Base-by-base conservation (phyloP, 1,140 invertebrate genomes). In the Formica exsecta region DNA sequence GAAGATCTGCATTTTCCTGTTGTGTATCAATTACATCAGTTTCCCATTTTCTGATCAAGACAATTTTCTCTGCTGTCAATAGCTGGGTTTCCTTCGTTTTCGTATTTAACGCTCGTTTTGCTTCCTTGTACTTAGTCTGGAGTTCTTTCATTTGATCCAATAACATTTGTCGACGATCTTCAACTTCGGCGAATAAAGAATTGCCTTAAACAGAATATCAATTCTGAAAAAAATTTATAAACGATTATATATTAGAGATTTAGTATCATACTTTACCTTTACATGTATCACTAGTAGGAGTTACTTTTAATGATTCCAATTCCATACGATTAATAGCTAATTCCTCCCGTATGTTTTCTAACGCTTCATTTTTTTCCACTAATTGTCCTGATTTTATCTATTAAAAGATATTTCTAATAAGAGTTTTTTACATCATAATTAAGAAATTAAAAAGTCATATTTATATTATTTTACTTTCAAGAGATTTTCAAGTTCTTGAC, bases 161-260 rank as follows among this genome's bases (percentile, higher is more conserved):
- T 87, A 95, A 92, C 36, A 92, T 92, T 62, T 95, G 93, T 11
- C 95, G 93, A 79, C 95, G 95, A 88, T 96, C 95, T 84, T 96
- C 95, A 0, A 96, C 94, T 86, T 96, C 96, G 8, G 95, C 96
- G 68, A 96, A 96, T 32, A 96, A 74, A 0, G 96, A 96, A 89
- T 96, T 96, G 0, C 96, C 96, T 93, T 19, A 8, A 80, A 71
- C 1, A 44, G 9, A 16, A 3, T 25, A 64, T n/a, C 29, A 59
- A 57, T 59, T 9, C n/a, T 6, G 0, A 32, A 16, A 64, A 84
- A 84, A 75, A 61, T 38, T 41, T 36, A 54, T 2, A 25, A 44
- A 68, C 4, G 29, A 51, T 38, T 48, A 65, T 66, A 51, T 25
- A 41, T 70, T 74, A 1, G 0, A 36, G 38, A 68, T 71, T 7